phyloP scores from a whole-genome alignment of 2,888 invertebrate species.

The Caenorhabditis doughertyi region DNA sequence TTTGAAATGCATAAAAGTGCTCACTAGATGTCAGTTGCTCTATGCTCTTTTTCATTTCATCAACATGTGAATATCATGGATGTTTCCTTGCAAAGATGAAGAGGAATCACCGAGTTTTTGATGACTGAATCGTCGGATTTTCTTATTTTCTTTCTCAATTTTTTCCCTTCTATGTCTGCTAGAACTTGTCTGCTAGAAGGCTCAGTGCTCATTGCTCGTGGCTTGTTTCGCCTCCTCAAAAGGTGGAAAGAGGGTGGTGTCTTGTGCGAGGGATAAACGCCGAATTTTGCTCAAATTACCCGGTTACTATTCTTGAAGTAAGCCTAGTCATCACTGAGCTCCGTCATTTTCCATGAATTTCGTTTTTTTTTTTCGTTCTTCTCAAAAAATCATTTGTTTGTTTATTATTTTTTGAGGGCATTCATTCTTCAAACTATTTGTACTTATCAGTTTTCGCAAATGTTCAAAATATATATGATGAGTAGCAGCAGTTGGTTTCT shows the following conservation, averaged over 20 bases:
- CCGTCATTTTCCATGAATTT: not conserved
- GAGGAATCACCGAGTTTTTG: slow-evolving; percentile 11
- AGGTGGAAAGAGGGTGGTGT: slow-evolving; percentile 25
- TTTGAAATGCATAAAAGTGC: slow-evolving; percentile 55
- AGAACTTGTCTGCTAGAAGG: slow-evolving; percentile 9
- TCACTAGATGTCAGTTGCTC: slow-evolving; percentile 28
- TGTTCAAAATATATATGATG: too few relatives aligned
- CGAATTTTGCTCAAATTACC: slow-evolving; percentile 7
- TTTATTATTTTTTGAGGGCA: too few relatives aligned
- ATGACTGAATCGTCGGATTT: slow-evolving; percentile 24
- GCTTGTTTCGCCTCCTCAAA: slow-evolving; percentile 5
- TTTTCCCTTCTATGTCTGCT: not conserved
- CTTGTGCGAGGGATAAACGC: not conserved
- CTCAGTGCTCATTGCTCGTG: slow-evolving; percentile 12
- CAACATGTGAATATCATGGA: slow-evolving; percentile 21
- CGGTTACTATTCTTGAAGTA: not conserved
- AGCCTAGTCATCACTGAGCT: slow-evolving; percentile 14
- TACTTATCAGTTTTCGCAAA: too few relatives aligned
- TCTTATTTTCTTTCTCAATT: not conserved
- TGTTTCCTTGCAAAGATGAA: slow-evolving; percentile 19
- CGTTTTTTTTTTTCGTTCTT: not conserved
- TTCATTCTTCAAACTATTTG: too few relatives aligned
- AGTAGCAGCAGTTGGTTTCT: too few relatives aligned
- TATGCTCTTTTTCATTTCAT: slow-evolving; percentile 25
- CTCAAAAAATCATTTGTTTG: not conserved